These are phyloP conservation scores for Mionectes olivaceus DNA, from an alignment of 2,797 vertebrate species.

Conservation along the genomic window DNA sequence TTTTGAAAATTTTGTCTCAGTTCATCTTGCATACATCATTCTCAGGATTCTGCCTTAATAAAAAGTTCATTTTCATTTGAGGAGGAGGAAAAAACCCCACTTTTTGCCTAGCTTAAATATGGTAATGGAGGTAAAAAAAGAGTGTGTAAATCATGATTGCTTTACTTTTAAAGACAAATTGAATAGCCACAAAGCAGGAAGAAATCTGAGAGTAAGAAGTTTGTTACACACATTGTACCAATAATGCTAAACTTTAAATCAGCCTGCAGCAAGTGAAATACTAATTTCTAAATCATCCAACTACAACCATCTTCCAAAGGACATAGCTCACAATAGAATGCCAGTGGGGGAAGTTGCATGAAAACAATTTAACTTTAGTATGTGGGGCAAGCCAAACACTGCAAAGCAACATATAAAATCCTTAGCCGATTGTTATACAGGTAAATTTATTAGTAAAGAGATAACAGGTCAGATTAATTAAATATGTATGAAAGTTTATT, in stretches of 20 bases:
- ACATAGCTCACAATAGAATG: background rate
- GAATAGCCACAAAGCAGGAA: background rate
- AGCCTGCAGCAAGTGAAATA: background rate
- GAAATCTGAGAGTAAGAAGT: background rate
- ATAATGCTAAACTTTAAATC: background rate
- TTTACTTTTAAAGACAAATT: background rate
- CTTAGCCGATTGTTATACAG: background rate
- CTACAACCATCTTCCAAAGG: background rate
- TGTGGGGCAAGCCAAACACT: background rate
- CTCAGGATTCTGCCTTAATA: background rate
- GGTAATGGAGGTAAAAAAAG: background rate
- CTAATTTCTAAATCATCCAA: background rate
- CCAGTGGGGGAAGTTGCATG: background rate
- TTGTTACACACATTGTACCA: background rate
- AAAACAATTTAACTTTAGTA: background rate
- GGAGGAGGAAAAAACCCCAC: accelerated
- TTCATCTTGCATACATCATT: background rate
- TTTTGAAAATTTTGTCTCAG: background rate
- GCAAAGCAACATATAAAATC: background rate
- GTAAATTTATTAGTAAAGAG: background rate
- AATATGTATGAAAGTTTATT: background rate
- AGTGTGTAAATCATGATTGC: background rate
- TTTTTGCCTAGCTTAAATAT: background rate
- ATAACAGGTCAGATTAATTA: background rate
- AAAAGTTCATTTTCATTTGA: background rate